Evolutionary conservation across 2,888 invertebrate genomes (phyloP).

Genomic region (Petrolisthes cinctipes): DNA sequence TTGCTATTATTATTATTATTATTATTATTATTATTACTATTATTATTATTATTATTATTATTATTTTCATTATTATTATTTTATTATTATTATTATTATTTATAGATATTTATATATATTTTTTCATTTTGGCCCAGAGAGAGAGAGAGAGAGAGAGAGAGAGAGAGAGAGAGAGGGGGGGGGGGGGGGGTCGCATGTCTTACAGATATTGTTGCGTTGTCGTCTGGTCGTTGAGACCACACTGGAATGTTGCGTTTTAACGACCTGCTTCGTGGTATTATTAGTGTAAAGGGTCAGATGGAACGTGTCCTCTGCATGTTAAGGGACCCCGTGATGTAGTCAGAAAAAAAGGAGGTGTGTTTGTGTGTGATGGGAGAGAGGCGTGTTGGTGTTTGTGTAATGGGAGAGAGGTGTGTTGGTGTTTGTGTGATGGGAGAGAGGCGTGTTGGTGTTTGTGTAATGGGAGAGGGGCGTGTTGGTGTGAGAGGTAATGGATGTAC

Average conservation of each 20-base stretch:
- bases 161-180: neutral
- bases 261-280: constrained; percentile 2
- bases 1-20: neutral
- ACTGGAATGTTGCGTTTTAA: constrained; percentile 39
- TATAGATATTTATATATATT: constrained; percentile 11
- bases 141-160: neutral
- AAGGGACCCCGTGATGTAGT: neutral
- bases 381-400: no score
- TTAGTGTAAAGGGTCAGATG: neutral
- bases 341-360: no score
- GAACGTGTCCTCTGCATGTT: no score
- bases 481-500: neutral
- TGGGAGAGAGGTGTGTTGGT: no score
- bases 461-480: neutral
- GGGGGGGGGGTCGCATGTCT: neutral
- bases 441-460: no score
- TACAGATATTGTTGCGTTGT: constrained; percentile 41
- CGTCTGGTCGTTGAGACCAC: constrained; percentile 5
- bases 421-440: no score
- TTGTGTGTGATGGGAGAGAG: no score
- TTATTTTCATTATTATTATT: neutral
- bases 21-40: neutral
- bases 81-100: neutral
- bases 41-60: neutral
- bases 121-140: neutral